Percentiles rank a stretch among this genome's conserved stretches.
phyloP scores from a whole-genome alignment of 2,888 invertebrate species.

The Eupeodes latifasciatus region DNA sequence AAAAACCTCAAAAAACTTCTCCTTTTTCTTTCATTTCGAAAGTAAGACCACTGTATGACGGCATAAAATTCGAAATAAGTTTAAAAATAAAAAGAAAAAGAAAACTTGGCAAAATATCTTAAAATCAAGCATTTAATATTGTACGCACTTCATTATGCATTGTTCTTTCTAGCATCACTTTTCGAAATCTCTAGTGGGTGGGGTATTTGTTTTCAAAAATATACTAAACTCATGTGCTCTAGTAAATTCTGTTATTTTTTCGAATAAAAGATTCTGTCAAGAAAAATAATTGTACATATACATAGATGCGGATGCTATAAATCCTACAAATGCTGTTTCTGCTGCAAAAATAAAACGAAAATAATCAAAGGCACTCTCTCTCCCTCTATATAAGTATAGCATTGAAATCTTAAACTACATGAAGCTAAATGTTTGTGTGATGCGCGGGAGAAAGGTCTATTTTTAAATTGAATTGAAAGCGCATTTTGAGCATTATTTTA shows the following conservation, averaged over 20 bases:
- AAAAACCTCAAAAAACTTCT: neutral
- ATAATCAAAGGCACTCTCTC: conserved; percentile 19
- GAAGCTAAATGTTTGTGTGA: conserved; percentile 3
- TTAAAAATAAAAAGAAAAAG: neutral
- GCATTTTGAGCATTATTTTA: conserved; percentile 19
- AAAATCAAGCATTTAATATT: conserved; percentile 51
- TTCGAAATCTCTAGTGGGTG: conserved; percentile 39
- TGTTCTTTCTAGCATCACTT: conserved; percentile 49
- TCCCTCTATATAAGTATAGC: neutral
- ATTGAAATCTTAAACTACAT: conserved; percentile 54
- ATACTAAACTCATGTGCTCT: conserved; percentile 15
- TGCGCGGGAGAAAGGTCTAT: conserved; percentile 66
- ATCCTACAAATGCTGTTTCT: neutral
- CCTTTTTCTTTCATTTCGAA: conserved; percentile 6
- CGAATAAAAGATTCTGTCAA: conserved; percentile 16
- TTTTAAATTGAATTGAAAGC: conserved; percentile 60
- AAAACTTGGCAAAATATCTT: conserved; percentile 54
- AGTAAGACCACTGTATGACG: conserved; percentile 34
- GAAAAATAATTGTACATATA: neutral
- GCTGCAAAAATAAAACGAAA: neutral
- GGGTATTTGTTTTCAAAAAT: conserved; percentile 45
- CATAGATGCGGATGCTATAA: conserved; percentile 13
- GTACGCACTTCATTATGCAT: conserved; percentile 58
- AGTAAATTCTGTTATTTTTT: conserved; percentile 22
- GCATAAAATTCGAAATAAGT: conserved; percentile 51